phyloP scores from a whole-genome alignment of 2,113 vertebrate genomes.

The Ramphastos sulfuratus region DNA sequence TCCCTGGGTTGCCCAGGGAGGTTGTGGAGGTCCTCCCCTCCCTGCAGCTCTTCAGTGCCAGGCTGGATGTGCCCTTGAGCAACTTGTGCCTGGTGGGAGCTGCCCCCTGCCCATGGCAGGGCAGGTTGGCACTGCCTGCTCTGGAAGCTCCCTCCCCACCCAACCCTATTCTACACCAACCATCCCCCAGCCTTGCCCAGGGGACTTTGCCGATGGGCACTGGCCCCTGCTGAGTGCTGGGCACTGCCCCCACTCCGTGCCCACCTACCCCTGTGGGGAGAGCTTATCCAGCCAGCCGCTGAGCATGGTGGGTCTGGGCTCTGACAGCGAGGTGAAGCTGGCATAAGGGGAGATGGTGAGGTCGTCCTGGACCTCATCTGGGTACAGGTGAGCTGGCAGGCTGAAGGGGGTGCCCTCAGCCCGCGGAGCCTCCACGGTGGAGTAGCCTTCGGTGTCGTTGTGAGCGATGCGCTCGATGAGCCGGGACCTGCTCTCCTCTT shows the following conservation, averaged over 20 bases:
- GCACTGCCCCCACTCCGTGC: background rate
- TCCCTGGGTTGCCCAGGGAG: too few species aligned
- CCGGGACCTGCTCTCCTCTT: conserved; percentile 40
- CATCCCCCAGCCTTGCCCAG: background rate
- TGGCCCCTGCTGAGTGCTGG: background rate
- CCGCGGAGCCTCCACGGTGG: conserved; percentile 80
- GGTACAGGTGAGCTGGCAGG: conserved; percentile 72
- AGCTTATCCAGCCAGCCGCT: conserved; percentile 96
- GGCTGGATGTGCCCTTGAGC: too few species aligned
- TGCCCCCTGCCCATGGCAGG: too few species aligned
- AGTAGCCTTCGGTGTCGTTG: conserved; percentile 81
- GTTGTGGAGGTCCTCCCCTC: too few species aligned
- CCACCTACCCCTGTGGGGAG: conserved; percentile 91
- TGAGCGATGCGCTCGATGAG: conserved; percentile 65
- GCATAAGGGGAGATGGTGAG: conserved; percentile 95
- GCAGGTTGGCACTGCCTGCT: too few species aligned
- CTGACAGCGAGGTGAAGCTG: conserved; percentile 86
- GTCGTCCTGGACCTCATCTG: conserved; percentile 82
- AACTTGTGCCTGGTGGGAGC: too few species aligned
- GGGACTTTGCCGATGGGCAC: background rate
- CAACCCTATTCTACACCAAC: too few species aligned
- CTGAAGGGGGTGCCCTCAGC: conserved; percentile 45
- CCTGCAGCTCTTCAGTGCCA: too few species aligned
- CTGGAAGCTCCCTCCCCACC: too few species aligned
- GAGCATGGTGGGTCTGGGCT: conserved; percentile 83